phyloP scores from a whole-genome alignment of 2,888 invertebrate species.

The Agrochola lota region DNA sequence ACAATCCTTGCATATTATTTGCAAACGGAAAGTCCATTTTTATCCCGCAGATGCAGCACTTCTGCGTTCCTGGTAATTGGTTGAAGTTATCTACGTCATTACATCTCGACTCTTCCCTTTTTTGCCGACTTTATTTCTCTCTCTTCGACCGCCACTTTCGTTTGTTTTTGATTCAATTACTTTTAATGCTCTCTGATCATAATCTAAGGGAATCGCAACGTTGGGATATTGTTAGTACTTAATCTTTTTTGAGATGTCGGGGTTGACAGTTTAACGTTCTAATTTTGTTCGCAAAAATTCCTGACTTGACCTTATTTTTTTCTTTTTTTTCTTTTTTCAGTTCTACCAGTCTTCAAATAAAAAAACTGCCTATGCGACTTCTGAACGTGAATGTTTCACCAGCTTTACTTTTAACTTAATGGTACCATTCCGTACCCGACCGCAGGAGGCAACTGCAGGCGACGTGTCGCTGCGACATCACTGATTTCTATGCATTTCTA shows the following conservation, averaged over 20 bases:
- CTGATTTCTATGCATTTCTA: no score
- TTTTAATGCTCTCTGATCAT: slow-evolving; percentile 82
- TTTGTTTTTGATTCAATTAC: slow-evolving; percentile 89
- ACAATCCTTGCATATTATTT: slow-evolving; percentile 83
- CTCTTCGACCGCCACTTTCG: slow-evolving; percentile 82
- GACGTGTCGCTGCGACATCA: no score
- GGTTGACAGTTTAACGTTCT: slow-evolving; percentile 57
- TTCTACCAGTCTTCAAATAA: background rate
- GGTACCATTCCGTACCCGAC: no score
- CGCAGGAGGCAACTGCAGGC: no score
- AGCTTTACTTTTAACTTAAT: background rate
- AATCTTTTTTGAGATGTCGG: slow-evolving; percentile 66
- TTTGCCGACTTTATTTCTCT: slow-evolving; percentile 85
- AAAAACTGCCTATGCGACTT: background rate
- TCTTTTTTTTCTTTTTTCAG: background rate
- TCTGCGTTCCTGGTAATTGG: slow-evolving; percentile 87
- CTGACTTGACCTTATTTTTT: slow-evolving; percentile 18
- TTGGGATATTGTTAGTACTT: slow-evolving; percentile 72
- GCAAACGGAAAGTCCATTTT: slow-evolving; percentile 84
- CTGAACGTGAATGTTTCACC: background rate
- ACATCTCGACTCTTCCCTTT: slow-evolving; percentile 88
- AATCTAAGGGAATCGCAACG: slow-evolving; percentile 75
- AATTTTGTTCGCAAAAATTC: slow-evolving; percentile 41
- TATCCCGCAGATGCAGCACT: slow-evolving; percentile 88
- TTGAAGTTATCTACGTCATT: slow-evolving; percentile 89